phyloP scores from a whole-genome alignment of 2,888 invertebrate genomes.

The Physocephala rufipes region DNA sequence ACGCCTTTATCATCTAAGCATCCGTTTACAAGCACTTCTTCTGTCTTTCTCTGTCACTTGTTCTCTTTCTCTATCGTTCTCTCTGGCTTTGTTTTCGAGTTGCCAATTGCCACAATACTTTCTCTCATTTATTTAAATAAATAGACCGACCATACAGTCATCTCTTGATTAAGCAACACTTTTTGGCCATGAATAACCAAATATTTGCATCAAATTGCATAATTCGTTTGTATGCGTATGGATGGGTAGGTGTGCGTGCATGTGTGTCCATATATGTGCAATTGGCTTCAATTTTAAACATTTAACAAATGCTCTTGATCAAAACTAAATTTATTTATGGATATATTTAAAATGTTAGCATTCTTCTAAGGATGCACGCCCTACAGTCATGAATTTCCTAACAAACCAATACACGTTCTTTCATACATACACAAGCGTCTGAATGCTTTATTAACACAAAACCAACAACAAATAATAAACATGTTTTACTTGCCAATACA shows the following conservation, averaged over 20 bases:
- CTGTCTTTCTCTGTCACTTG: not conserved
- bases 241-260: not conserved
- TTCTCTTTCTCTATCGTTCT: conserved; percentile 1
- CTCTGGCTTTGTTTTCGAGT: not conserved
- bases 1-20: too few species aligned
- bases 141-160: not conserved
- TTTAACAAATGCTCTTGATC: not conserved
- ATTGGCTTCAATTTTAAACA: not conserved
- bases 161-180: not conserved
- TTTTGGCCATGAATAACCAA: conserved; percentile 12
- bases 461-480: not conserved
- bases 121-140: conserved; percentile 10
- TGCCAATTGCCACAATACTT: not conserved
- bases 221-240: not conserved
- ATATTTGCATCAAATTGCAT: not conserved
- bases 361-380: not conserved
- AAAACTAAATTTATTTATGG: not conserved
- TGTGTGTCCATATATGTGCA: not conserved
- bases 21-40: too few species aligned
- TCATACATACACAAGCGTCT: conserved; percentile 11
- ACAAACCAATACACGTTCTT: not conserved
- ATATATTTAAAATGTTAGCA: not conserved
- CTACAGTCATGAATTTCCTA: not conserved
- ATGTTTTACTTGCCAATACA: not conserved
- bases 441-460: not conserved